phyloP scores from a whole-genome alignment of 2,113 vertebrate species.

The Platysternon megacephalum region DNA sequence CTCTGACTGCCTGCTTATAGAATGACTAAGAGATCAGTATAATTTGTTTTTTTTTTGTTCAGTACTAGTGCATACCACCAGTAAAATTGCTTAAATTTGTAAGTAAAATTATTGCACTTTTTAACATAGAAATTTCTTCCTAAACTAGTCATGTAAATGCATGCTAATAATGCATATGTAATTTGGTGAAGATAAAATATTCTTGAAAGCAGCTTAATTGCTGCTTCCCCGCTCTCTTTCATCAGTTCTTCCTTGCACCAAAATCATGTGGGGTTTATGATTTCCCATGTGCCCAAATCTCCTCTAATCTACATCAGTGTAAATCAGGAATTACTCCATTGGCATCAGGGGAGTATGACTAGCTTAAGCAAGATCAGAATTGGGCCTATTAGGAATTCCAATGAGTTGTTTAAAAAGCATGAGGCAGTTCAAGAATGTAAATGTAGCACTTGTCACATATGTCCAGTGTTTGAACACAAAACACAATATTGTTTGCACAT shows the following conservation, averaged over 20 bases:
- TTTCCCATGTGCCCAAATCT: background rate
- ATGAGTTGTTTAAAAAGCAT: background rate
- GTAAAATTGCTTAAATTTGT: background rate
- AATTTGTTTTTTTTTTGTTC: background rate
- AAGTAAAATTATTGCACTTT: background rate
- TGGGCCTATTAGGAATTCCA: background rate
- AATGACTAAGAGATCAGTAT: background rate
- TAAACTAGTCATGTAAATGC: background rate
- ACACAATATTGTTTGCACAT: background rate
- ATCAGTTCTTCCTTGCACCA: background rate
- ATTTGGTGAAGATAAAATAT: background rate
- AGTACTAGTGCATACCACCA: background rate
- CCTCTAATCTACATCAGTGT: background rate
- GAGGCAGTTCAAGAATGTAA: background rate
- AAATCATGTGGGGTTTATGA: background rate
- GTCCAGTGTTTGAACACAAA: background rate
- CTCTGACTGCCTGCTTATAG: background rate
- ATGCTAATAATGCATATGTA: background rate
- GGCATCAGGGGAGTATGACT: background rate
- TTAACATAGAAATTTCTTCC: background rate
- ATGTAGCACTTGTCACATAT: background rate
- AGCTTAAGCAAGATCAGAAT: background rate
- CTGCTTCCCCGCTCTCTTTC: background rate
- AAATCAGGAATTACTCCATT: background rate
- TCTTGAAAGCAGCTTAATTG: background rate